phyloP scores from a whole-genome alignment of 1,140 invertebrate genomes.

The Harlomillsia oculata region DNA sequence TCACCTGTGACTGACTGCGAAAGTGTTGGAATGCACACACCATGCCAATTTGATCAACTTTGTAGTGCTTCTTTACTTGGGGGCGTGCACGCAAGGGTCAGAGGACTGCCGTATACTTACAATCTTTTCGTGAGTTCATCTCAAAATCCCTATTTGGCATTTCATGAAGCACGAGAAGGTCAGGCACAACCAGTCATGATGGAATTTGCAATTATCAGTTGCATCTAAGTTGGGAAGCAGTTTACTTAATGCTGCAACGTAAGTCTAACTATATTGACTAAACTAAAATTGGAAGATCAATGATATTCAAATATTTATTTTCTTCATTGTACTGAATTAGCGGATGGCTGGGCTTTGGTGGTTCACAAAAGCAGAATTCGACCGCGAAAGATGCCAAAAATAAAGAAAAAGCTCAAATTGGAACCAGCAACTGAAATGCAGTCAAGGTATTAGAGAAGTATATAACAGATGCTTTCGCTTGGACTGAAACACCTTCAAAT shows the following conservation, averaged over 20 bases:
- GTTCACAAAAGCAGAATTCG: constrained; percentile 31
- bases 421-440: constrained; percentile 44
- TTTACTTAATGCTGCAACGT: constrained; percentile 64
- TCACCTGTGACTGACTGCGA: constrained; percentile 66
- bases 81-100: constrained; percentile 60
- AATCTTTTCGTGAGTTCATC: constrained; percentile 70
- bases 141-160: constrained; percentile 70
- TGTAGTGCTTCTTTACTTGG: constrained; percentile 66
- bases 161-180: constrained; percentile 82
- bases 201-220: constrained; percentile 79
- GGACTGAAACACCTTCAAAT: not conserved
- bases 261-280: constrained; percentile 40
- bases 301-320: constrained; percentile 22
- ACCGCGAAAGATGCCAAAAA: not conserved
- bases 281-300: constrained; percentile 26
- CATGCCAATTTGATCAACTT: constrained; percentile 77
- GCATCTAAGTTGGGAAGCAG: constrained; percentile 75
- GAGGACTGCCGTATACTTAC: constrained; percentile 63
- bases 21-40: constrained; percentile 62
- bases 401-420: constrained; percentile 41
- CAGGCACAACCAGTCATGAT: constrained; percentile 59
- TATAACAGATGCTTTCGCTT: too few relatives aligned
- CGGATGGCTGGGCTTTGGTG: constrained; percentile 42
- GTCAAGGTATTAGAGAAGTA: constrained; percentile 36
- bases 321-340: constrained; percentile 6